These are phyloP conservation scores for Silurus lanzhouensis DNA, from an alignment of 2,797 vertebrate species.

Conservation along the genomic window DNA sequence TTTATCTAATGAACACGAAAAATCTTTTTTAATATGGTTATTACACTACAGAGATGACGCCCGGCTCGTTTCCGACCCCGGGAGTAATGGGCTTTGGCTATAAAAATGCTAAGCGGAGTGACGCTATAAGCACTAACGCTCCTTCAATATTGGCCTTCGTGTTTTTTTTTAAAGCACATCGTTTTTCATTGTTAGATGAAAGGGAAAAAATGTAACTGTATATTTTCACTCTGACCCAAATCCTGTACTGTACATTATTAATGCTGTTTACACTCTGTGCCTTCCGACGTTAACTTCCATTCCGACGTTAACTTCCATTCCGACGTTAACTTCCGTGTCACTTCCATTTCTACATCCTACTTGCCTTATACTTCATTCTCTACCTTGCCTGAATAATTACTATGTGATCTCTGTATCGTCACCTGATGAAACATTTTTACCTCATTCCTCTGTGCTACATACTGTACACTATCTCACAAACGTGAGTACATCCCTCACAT, in stretches of 20 bases:
- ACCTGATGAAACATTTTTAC: too few relatives aligned
- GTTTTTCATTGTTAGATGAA: not conserved
- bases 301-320: too few relatives aligned
- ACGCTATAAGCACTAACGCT: slow-evolving; percentile 18
- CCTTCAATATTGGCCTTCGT: slow-evolving; percentile 30
- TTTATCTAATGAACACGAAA: slow-evolving; percentile 35
- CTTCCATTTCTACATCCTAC: too few relatives aligned
- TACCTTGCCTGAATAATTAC: too few relatives aligned
- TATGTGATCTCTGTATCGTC: too few relatives aligned
- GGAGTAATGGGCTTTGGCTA: slow-evolving; percentile 27
- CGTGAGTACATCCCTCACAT: too few relatives aligned
- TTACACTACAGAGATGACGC: slow-evolving; percentile 25
- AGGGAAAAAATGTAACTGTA: not conserved
- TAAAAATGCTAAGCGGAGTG: slow-evolving; percentile 20
- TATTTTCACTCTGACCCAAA: too few relatives aligned
- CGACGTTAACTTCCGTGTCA: too few relatives aligned
- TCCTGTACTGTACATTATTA: too few relatives aligned
- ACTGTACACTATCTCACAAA: not conserved
- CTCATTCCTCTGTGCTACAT: not conserved
- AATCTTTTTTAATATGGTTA: slow-evolving; percentile 32
- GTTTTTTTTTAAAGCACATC: slow-evolving; percentile 13
- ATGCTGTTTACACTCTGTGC: too few relatives aligned
- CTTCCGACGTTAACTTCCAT: too few relatives aligned
- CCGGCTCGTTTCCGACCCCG: slow-evolving; percentile 15
- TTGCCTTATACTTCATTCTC: too few relatives aligned